phyloP scores from a whole-genome alignment of 23 tunicate genomes.

The Phallusia fumigata region DNA sequence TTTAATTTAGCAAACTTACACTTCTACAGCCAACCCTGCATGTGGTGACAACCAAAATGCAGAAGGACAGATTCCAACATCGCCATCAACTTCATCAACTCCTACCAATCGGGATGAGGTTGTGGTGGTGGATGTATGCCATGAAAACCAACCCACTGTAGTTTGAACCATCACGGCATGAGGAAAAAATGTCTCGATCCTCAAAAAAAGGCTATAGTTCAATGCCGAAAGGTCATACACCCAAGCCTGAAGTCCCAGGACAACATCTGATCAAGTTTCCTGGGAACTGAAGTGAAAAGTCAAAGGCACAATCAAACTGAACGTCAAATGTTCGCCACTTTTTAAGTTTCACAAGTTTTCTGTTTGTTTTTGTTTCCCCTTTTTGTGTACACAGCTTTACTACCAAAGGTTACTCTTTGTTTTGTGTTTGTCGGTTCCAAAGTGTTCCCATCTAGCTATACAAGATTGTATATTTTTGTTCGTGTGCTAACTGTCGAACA shows the following conservation, averaged over 20 bases:
- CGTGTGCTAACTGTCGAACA: not conserved
- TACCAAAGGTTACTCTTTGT: not conserved
- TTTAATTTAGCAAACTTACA: no score
- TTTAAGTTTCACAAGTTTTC: not conserved
- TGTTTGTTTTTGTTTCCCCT: not conserved
- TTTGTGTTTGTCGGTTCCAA: not conserved
- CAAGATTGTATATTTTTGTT: not conserved
- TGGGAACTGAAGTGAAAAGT: no score
- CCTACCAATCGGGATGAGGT: not conserved
- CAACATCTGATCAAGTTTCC: not conserved
- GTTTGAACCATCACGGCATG: not conserved
- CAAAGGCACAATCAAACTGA: no score
- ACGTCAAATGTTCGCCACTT: not conserved
- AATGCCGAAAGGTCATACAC: not conserved
- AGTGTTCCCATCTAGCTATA: slow-evolving; percentile 6
- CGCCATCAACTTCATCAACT: not conserved
- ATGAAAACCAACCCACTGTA: not conserved
- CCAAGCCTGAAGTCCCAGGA: not conserved
- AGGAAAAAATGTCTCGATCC: not conserved
- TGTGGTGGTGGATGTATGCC: not conserved
- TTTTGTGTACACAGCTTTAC: not conserved
- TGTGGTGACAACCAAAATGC: not conserved
- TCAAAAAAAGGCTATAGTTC: not conserved
- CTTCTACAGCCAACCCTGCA: not conserved
- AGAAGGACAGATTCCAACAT: not conserved